Evolutionary conservation across 2,113 vertebrate genomes (phyloP), one percentile per base, ranked within the genome.

Genomic region (Zingel zingel): DNA sequence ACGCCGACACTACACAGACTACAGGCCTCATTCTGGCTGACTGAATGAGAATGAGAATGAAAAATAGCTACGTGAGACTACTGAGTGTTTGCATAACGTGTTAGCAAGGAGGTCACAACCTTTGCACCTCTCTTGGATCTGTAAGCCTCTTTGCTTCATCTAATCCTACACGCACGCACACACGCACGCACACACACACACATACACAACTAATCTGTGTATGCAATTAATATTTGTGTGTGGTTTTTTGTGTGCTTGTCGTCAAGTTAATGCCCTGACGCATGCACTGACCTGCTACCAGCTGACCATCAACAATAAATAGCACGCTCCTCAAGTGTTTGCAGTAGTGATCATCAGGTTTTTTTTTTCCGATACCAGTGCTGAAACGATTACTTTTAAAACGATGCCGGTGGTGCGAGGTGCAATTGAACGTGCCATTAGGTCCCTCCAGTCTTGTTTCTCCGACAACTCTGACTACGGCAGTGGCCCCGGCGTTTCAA

Each of bases 91-190:
- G 83, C 81, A 74, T 81, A 83, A 82, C 64, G 69, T 80, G 59
- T 48, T 14, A 59, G 80, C 15, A 13, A 36, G 70, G 70, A 81
- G 86, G 81, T 84, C 76, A 36, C 3, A 23, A 89, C 89, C 91
- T 90, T 87, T 83, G 62, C 72, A 62, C 87, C 61, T 88, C 76
- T 56, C 53, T 25, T 12, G 48, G 79, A 76, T 74, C 80, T 67
- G 30, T 90, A 91, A 93, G 84, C 91, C 64, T 84, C 85, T 91
- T 91, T 82, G 66, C 77, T 79, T 82, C 48, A 81, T 76, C 74
- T 89, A 88, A 92, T 89, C 86, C 86, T 16, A 54, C 66, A 83
- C 51, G 73, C 67, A 81, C 36, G 79, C 63, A 83, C 47, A 63
- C 61, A 61, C 51, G 19, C 36, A 6, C 65, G 74, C 27, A 79